These are phyloP conservation scores for Calameuta idolon DNA, from an alignment of 2,888 invertebrate species.

Conservation along the genomic window DNA sequence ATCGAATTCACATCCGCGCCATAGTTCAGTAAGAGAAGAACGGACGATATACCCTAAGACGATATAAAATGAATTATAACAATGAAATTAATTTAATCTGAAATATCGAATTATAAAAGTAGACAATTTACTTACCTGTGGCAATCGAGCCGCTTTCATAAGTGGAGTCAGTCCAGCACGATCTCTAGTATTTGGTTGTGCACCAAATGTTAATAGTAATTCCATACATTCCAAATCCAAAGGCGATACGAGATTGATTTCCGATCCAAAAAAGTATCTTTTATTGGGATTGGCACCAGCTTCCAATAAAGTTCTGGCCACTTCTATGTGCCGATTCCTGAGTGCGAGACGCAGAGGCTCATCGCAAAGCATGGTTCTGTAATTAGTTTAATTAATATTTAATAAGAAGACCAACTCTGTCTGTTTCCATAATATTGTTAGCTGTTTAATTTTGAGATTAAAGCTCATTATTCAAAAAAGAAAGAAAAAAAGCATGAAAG, in stretches of 20 bases:
- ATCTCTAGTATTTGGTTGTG: constrained; percentile 88
- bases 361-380: constrained; percentile 79
- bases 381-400: neutral
- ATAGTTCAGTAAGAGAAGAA: constrained; percentile 79
- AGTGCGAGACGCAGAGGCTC: constrained; percentile 92
- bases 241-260: constrained; percentile 87
- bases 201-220: constrained; percentile 85
- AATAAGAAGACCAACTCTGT: neutral
- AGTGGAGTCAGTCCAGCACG: constrained; percentile 89
- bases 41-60: constrained; percentile 79
- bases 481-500: neutral
- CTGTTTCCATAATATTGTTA: neutral
- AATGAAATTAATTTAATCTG: neutral
- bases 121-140: constrained; percentile 70
- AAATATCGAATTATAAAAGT: neutral
- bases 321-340: constrained; percentile 84
- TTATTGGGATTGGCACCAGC: constrained; percentile 92
- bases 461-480: neutral
- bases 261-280: constrained; percentile 90
- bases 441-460: neutral
- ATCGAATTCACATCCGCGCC: constrained; percentile 90
- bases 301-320: constrained; percentile 79
- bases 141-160: constrained; percentile 89
- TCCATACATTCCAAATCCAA: constrained; percentile 84
- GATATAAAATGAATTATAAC: neutral